Evolutionary conservation across 2,797 vertebrate genomes (phyloP).

Genomic region (Myripristis jacobus): DNA sequence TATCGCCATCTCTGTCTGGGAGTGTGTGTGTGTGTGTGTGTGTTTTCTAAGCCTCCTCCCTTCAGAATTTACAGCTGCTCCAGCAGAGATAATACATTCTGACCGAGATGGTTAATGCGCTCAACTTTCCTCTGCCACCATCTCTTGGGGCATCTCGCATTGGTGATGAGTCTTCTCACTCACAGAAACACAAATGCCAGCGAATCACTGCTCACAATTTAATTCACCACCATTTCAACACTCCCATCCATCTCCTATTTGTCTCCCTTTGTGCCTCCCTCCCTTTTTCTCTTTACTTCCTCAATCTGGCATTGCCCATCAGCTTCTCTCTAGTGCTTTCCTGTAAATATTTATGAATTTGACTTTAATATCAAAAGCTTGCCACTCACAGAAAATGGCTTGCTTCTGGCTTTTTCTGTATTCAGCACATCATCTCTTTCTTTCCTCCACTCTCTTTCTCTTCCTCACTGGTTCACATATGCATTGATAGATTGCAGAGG

Average conservation of each 20-base stretch:
- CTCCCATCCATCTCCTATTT: conserved; percentile 33
- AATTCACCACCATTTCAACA: conserved; percentile 22
- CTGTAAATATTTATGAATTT: conserved; percentile 38
- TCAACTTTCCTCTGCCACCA: not conserved
- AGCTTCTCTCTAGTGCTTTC: not conserved
- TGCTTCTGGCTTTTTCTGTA: conserved; percentile 1
- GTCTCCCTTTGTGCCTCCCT: conserved; percentile 1
- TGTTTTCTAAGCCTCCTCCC: not conserved
- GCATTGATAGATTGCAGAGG: not conserved
- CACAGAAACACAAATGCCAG: conserved; percentile 13
- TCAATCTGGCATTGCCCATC: conserved; percentile 6
- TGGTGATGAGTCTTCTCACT: not conserved
- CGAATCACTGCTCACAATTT: not conserved
- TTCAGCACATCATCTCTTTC: not conserved
- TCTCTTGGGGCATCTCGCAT: conserved; percentile 12
- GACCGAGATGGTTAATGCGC: conserved; percentile 31
- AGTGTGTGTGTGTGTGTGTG: not conserved
- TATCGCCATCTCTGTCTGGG: not conserved
- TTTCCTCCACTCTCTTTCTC: not conserved
- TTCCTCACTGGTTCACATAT: not conserved
- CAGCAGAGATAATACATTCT: conserved; percentile 25
- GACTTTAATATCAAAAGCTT: conserved; percentile 13
- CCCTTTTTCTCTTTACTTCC: not conserved
- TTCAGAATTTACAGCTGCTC: conserved; percentile 24
- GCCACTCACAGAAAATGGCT: conserved; percentile 1